Base-by-base conservation (phyloP, 2,888 invertebrate genomes). In the Maniola hyperantus region DNA sequence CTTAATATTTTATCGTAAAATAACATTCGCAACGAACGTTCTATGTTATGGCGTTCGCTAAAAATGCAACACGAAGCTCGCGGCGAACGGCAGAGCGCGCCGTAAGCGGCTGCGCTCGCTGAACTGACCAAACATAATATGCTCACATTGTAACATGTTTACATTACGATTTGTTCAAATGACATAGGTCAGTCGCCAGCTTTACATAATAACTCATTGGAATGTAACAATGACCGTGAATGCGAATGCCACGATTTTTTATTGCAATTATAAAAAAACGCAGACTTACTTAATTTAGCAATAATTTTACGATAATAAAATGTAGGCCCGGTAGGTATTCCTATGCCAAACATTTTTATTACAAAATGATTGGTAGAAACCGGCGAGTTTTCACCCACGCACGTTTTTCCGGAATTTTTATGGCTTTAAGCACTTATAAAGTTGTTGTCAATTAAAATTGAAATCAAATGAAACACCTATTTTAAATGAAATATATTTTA, bases 211-310 rank as follows among this genome's bases (percentile, higher is more conserved):
- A 13, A 76, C 72, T 65, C 58, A 62, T 64, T 78, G 84, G 85
- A 85, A 87, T 87, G 85, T 82, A 79, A 75, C 76, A 79, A 76
- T 78, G 85, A 74, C 84, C 87, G 78, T 86, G 84, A 83, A 79
- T 77, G 68, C 46, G 55, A 64, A 61, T 72, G 64, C 60, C 48
- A 60, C 46, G 42, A 39, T 67, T 68, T 51, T 72, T 67, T 64
- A 64, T 66, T 66, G 55, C 60, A 54, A 54, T 34, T 42, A 60
- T 61, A 66, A 64, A 69, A 39, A 69, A 68, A 66, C 54, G 34
- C 54, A 54, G 34, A 10, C 34, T 15, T 34, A 54, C 6, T 34
- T 61, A 20, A 33, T 34, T 1, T 34, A 34, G 53, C 51, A 48
- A 59, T 65, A 44, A 58, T 53, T 66, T 60, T 55, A 64, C 33